These are phyloP conservation scores for Hanleya hanleyi DNA, from an alignment of 2,888 invertebrate species.

Conservation along the genomic window DNA sequence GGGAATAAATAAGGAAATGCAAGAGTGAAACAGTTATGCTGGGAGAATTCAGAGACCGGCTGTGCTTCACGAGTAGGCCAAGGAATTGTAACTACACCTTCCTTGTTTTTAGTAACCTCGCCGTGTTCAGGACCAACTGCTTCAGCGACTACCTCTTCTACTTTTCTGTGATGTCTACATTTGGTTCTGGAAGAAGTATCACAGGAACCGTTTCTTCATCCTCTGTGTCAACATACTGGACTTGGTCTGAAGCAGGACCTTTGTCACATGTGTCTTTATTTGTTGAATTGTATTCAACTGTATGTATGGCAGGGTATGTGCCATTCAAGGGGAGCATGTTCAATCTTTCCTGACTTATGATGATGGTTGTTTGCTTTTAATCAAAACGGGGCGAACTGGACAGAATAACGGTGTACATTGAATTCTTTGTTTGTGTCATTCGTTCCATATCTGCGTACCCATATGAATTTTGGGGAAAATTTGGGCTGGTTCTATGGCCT, in stretches of 20 bases:
- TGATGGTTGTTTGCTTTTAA: constrained; percentile 28
- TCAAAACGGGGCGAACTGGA: constrained; percentile 21
- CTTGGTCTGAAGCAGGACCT: too few relatives aligned
- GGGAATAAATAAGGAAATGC: constrained; percentile 31
- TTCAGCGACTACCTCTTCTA: constrained; percentile 4
- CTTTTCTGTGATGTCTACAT: constrained; percentile 2
- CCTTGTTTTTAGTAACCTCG: too few relatives aligned
- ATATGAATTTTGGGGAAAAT: constrained; percentile 15
- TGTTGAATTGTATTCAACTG: too few relatives aligned
- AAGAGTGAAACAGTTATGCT: constrained; percentile 15
- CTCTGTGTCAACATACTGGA: too few relatives aligned
- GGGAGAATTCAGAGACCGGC: not conserved
- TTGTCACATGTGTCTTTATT: too few relatives aligned
- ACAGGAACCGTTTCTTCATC: too few relatives aligned
- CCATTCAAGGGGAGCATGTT: too few relatives aligned
- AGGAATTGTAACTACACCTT: too few relatives aligned
- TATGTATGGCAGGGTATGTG: too few relatives aligned
- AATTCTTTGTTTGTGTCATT: too few relatives aligned
- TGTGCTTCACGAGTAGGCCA: constrained; percentile 19
- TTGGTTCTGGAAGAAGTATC: constrained; percentile 14
- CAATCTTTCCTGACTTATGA: constrained; percentile 14
- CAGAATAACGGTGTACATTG: constrained; percentile 19
- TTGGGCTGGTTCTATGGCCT: too few relatives aligned
- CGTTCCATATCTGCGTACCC: constrained; percentile 17
- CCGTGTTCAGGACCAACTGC: too few relatives aligned